phyloP scores from a whole-genome alignment of 2,888 invertebrate species.

The Drosophila vallismaia region DNA sequence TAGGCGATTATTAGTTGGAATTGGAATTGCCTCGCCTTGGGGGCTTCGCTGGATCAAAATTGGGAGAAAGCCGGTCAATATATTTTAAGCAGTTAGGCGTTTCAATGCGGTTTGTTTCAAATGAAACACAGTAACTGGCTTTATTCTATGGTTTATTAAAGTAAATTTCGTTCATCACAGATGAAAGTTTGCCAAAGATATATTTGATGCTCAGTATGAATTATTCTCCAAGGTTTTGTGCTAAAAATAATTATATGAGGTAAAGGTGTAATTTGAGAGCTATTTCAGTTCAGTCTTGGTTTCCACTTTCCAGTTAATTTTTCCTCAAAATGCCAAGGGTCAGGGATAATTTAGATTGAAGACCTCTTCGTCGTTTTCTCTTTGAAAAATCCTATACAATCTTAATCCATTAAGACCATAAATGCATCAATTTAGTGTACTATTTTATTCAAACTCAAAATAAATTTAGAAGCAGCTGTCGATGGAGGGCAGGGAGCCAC shows the following conservation, averaged over 20 bases:
- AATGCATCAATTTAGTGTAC: neutral
- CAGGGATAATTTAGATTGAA: neutral
- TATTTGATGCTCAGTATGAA: neutral
- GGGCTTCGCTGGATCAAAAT: constrained; percentile 22
- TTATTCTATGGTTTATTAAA: neutral
- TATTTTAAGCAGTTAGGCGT: constrained; percentile 6
- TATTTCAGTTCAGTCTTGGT: neutral
- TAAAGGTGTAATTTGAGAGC: neutral
- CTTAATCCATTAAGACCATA: neutral
- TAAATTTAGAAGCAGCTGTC: constrained; percentile 12
- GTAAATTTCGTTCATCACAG: neutral
- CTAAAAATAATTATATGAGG: neutral
- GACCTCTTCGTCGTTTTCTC: neutral
- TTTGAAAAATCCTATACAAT: neutral
- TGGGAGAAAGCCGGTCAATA: constrained; percentile 30
- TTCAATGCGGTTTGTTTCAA: constrained; percentile 6
- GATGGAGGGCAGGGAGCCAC: constrained; percentile 33
- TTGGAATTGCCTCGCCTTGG: constrained; percentile 20
- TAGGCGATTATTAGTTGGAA: constrained; percentile 32
- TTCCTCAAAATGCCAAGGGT: neutral
- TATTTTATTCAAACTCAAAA: neutral
- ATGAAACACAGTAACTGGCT: neutral
- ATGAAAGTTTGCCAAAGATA: neutral
- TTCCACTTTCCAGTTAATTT: neutral
- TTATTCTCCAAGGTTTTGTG: neutral